Conservation (phyloP, 2,113 vertebrate genomes). For the Ameiurus melas region DNA sequence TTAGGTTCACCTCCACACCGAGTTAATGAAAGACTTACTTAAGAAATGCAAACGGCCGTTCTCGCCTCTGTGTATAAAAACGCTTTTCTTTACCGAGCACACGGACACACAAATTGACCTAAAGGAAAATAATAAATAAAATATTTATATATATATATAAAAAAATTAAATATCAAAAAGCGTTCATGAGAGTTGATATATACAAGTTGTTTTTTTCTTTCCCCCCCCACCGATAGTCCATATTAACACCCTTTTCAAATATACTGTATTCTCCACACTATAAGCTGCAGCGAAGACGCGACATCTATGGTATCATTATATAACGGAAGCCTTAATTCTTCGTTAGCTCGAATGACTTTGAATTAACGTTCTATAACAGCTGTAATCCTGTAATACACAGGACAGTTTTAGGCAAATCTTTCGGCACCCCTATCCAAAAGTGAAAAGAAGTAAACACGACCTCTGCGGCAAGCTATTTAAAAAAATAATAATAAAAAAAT, state of each 20-base stretch:
- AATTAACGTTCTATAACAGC: not conserved
- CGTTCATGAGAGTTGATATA: not conserved
- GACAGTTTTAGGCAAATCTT: not conserved
- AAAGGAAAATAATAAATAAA: constrained; percentile 66
- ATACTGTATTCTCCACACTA: not conserved
- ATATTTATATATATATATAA: not conserved
- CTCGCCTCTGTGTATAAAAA: not conserved
- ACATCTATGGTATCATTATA: not conserved
- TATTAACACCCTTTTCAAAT: not conserved
- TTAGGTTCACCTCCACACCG: not conserved
- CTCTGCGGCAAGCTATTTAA: not conserved
- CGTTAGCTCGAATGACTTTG: not conserved
- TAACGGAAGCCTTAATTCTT: not conserved
- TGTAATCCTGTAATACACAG: not conserved
- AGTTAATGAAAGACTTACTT: not conserved
- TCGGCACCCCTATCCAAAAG: not conserved
- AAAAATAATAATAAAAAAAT: not conserved
- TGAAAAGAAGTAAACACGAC: not conserved
- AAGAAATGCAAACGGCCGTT: too few relatives aligned
- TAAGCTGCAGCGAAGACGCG: not conserved
- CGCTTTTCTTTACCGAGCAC: not conserved
- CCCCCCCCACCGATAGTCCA: not conserved
- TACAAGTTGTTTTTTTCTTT: not conserved
- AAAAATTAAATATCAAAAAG: constrained; percentile 57
- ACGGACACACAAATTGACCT: constrained; percentile 5